These are phyloP conservation scores for Sebastes wilsoni DNA, from an alignment of 2,797 vertebrate species.

Conservation along the genomic window DNA sequence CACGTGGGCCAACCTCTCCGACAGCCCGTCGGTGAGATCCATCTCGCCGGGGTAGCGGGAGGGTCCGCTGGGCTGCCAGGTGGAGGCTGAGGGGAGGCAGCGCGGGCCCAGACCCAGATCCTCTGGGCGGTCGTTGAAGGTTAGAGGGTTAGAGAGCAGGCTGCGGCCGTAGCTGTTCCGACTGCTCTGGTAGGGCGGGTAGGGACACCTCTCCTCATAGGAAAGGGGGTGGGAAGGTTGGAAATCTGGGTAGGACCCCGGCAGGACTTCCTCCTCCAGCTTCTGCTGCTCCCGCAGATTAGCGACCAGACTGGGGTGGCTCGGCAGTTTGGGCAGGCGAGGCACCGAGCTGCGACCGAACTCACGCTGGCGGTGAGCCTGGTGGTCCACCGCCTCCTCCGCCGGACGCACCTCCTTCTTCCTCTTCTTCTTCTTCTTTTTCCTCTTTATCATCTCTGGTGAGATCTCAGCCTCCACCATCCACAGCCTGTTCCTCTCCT, in stretches of 20 bases:
- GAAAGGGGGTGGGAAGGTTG: constrained; percentile 56
- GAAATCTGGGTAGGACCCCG: constrained; percentile 81
- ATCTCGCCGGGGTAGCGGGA: constrained; percentile 58
- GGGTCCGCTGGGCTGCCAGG: constrained; percentile 61
- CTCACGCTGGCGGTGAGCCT: constrained; percentile 42
- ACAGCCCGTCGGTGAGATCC: constrained; percentile 51
- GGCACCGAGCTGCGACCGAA: constrained; percentile 85
- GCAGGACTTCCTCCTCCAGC: constrained; percentile 79
- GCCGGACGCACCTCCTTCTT: constrained; percentile 86
- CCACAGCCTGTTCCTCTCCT: constrained; percentile 90
- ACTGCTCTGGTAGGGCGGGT: constrained; percentile 58
- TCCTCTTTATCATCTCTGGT: constrained; percentile 91
- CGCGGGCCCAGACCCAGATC: constrained; percentile 57
- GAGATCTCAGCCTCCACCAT: constrained; percentile 92
- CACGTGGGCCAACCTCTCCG: constrained; percentile 47
- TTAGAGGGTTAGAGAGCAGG: constrained; percentile 78
- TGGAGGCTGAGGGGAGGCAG: constrained; percentile 53
- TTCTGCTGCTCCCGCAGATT: constrained; percentile 68
- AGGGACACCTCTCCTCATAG: constrained; percentile 64
- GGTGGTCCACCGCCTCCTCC: constrained; percentile 57
- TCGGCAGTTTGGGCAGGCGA: constrained; percentile 89
- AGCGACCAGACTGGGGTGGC: constrained; percentile 87
- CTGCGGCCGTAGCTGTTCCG: constrained; percentile 59
- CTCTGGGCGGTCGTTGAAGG: constrained; percentile 72
- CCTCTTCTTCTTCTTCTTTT: constrained; percentile 88